Conservation (phyloP, 2,888 invertebrate genomes). For the Apamea anceps region DNA sequence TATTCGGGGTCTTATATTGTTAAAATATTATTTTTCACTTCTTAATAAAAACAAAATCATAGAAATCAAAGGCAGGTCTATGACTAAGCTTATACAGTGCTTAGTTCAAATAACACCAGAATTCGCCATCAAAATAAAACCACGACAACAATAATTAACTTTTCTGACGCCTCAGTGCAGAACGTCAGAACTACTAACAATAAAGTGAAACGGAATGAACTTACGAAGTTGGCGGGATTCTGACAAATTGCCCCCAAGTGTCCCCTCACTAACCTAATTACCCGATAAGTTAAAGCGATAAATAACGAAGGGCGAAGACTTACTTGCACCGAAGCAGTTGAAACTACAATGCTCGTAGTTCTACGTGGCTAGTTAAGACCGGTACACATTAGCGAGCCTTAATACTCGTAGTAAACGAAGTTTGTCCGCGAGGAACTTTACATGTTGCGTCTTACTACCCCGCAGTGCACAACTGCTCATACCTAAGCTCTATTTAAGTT, state of each 20-base stretch:
- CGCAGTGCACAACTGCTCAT: neutral
- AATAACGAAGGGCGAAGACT: constrained; percentile 71
- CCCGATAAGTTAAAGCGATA: constrained; percentile 82
- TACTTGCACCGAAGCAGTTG: constrained; percentile 50
- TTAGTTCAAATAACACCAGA: neutral
- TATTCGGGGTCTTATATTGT: neutral
- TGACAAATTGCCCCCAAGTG: constrained; percentile 84
- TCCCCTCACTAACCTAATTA: constrained; percentile 84
- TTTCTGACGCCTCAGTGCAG: constrained; percentile 45
- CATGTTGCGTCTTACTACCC: constrained; percentile 3
- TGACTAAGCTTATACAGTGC: neutral
- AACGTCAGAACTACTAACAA: constrained; percentile 64
- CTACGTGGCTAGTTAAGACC: constrained; percentile 45
- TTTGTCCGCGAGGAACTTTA: neutral
- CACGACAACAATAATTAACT: constrained; percentile 32
- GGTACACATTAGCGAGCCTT: constrained; percentile 28
- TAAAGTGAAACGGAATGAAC: constrained; percentile 72
- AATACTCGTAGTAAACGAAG: constrained; percentile 14
- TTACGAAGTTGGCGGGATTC: constrained; percentile 72
- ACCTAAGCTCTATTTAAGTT: neutral
- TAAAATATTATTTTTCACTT: neutral
- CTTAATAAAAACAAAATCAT: neutral
- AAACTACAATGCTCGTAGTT: constrained; percentile 55
- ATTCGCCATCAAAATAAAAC: constrained; percentile 22
- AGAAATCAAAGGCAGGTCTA: neutral